Evolutionary conservation across 2,888 invertebrate genomes (phyloP), one percentile per base, ranked within the genome.

Genomic region (Platycheirus rosarum): DNA sequence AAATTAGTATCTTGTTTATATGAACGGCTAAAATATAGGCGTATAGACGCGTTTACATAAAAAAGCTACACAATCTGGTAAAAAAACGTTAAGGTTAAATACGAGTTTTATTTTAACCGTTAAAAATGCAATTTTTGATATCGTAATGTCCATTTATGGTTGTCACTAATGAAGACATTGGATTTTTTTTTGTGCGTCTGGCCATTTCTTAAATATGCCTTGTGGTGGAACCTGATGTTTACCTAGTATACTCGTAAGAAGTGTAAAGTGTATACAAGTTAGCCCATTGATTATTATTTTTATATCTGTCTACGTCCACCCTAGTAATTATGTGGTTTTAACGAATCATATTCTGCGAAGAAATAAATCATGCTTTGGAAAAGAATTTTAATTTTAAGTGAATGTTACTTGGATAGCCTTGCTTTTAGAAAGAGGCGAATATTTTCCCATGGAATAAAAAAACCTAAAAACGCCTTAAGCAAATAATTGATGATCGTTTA

Each of bases 131-230:
- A 60, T 53, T 55, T 74, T 74, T 14, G 48, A 55, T 79, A 74
- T 74, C 55, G 71, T 13, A 29, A 60, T 63, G 55, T 42, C 79
- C 79, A 69, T 79, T 62, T 74, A 79, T 74, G 74, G 74, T 18
- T 40, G 53, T 63, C 69, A 49, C 79, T 79, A 79, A 79, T 79
- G 79, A 79, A 79, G 79, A 74, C 68, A 79, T 79, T 74, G 78
- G 74, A 63, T 74, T 74, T 55, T 55, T 55, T 53, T 53, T 32
- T n/a, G 16, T 40, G 20, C 35, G 40, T 60, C 44, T 42, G 60
- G 57, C 8, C 42, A 57, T 32, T 51, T 57, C 40, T 57, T 7
- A 26, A 48, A 13, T 6, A 40, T 57, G 23, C 20, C 40, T 57
- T 23, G 40, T 57, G 40, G 40, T 57, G 6, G 2, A 26, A 2